Evolutionary conservation across 2,888 invertebrate genomes (phyloP).

Genomic region (Bhutanitis thaidina): DNA sequence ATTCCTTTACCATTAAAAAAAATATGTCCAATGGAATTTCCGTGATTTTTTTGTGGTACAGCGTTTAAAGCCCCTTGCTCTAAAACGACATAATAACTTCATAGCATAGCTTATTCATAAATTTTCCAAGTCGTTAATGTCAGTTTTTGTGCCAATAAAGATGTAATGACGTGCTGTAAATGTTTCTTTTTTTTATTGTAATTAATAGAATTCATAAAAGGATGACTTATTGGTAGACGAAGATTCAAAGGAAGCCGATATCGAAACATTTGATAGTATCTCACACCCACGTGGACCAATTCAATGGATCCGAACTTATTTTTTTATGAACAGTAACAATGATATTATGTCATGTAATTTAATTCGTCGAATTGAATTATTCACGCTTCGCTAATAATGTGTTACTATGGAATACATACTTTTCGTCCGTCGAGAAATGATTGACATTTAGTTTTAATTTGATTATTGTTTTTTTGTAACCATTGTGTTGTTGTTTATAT

Average conservation of each 20-base stretch:
- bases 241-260: constrained; percentile 53
- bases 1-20: no score
- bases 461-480: no score
- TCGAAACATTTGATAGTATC: constrained; percentile 61
- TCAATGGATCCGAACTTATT: constrained; percentile 42
- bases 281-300: constrained; percentile 46
- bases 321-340: constrained; percentile 54
- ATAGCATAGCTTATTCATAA: no score
- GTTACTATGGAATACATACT: neutral
- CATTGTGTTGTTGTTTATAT: no score
- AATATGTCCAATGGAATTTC: no score
- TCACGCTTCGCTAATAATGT: constrained; percentile 2
- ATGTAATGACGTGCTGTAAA: neutral
- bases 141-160: neutral
- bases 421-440: neutral
- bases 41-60: no score
- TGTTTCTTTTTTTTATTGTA: neutral
- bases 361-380: constrained; percentile 25
- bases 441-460: neutral
- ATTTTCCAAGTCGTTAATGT: neutral
- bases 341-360: constrained; percentile 60
- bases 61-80: no score
- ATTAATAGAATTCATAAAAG: neutral
- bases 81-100: no score
- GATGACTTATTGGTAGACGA: neutral